phyloP scores from a whole-genome alignment of 2,888 invertebrate genomes.

The Tiliacea citrago region DNA sequence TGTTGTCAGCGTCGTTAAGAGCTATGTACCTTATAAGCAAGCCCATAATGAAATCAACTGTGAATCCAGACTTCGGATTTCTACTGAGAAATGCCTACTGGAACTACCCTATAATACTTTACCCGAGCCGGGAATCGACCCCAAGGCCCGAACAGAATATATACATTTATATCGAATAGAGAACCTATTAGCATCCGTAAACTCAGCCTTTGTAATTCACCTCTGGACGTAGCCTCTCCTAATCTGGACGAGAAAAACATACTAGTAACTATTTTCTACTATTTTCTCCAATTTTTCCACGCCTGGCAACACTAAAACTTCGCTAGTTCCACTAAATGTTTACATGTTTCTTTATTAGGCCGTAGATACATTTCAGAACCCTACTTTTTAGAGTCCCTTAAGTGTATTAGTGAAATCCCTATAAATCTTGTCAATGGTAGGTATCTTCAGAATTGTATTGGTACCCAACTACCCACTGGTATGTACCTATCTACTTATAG shows the following conservation, averaged over 20 bases:
- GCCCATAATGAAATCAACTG: too few species aligned
- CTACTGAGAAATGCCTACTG: too few species aligned
- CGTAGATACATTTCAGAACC: slow-evolving; percentile 45
- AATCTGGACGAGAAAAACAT: background rate
- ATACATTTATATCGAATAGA: too few species aligned
- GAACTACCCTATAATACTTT: too few species aligned
- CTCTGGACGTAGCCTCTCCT: too few species aligned
- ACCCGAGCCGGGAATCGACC: too few species aligned
- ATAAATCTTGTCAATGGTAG: slow-evolving; percentile 52
- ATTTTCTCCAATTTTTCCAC: background rate
- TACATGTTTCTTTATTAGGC: slow-evolving; percentile 64
- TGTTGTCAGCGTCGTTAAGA: too few species aligned
- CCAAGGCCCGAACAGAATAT: too few species aligned
- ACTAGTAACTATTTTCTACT: background rate
- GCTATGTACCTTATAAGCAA: too few species aligned
- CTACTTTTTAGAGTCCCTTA: slow-evolving; percentile 56
- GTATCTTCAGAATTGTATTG: slow-evolving; percentile 27
- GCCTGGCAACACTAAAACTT: slow-evolving; percentile 38
- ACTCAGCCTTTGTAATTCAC: too few species aligned
- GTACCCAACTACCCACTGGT: background rate
- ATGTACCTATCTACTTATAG: background rate
- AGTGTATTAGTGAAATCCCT: slow-evolving; percentile 62
- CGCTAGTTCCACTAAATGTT: slow-evolving; percentile 52
- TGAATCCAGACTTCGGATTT: too few species aligned
- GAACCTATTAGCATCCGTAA: too few species aligned